Percentiles rank a stretch among this genome's conserved stretches.
These are phyloP conservation scores for Drosophila bifasciata DNA, from an alignment of 1,140 invertebrate genomes.

Conservation along the genomic window DNA sequence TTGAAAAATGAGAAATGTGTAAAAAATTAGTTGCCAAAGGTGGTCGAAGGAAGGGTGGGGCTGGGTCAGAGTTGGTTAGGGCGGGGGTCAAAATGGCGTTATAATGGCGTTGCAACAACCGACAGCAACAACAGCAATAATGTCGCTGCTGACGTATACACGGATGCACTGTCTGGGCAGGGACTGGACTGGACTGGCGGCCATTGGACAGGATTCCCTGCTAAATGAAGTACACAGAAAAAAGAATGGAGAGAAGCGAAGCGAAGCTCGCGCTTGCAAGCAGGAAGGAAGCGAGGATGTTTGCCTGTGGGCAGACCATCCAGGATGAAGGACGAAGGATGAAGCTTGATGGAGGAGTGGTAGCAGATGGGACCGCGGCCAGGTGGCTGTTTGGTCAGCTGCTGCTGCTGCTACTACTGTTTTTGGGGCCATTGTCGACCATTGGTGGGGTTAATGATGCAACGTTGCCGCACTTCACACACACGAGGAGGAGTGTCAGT, in stretches of 20 bases:
- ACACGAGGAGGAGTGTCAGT: not conserved
- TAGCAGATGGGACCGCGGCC: conserved; percentile 2
- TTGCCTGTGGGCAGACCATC: conserved; percentile 52
- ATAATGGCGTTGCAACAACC: conserved; percentile 67
- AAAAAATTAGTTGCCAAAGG: conserved; percentile 75
- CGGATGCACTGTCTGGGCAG: conserved; percentile 72
- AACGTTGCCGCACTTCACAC: conserved; percentile 38
- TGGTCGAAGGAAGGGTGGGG: conserved; percentile 4
- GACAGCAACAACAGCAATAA: conserved; percentile 67
- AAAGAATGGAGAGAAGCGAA: conserved; percentile 6
- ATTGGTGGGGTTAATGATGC: conserved; percentile 53
- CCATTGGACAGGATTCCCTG: conserved; percentile 8
- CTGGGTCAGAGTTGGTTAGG: conserved; percentile 12
- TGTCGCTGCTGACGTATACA: conserved; percentile 77
- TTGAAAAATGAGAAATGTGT: conserved; percentile 73
- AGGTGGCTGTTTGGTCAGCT: conserved; percentile 56
- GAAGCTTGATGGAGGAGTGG: not conserved
- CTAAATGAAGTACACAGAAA: conserved; percentile 73
- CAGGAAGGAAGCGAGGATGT: conserved; percentile 59
- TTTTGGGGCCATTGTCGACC: conserved; percentile 29
- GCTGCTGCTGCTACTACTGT: conserved; percentile 26
- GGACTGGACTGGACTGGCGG: conserved; percentile 17
- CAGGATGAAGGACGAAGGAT: not conserved
- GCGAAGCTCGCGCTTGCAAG: conserved; percentile 26
- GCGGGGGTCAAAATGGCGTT: conserved; percentile 64